These are phyloP conservation scores for Ochlodes sylvanus DNA, from an alignment of 2,888 invertebrate species.

Conservation along the genomic window DNA sequence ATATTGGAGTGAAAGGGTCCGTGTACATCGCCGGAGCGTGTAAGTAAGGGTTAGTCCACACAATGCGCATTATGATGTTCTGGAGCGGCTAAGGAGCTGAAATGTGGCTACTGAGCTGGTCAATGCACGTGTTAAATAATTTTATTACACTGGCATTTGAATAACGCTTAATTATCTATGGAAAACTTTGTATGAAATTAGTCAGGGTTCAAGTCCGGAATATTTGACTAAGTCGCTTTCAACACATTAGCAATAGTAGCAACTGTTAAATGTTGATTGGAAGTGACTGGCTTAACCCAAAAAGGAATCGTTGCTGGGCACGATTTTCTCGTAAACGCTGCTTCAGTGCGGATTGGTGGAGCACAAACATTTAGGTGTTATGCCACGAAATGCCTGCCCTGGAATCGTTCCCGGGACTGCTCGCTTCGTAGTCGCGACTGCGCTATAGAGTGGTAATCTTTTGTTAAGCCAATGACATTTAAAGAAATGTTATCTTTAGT, in stretches of 20 bases:
- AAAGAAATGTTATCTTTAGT: not conserved
- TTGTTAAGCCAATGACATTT: too few relatives aligned
- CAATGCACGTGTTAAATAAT: constrained; percentile 35
- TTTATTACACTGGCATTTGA: constrained; percentile 32
- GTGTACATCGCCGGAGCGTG: constrained; percentile 28
- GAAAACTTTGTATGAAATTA: not conserved
- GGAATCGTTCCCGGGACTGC: too few relatives aligned
- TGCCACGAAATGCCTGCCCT: too few relatives aligned
- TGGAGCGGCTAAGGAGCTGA: constrained; percentile 25
- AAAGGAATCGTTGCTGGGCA: too few relatives aligned
- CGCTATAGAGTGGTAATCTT: too few relatives aligned
- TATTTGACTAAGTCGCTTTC: not conserved
- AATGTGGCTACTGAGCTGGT: constrained; percentile 29
- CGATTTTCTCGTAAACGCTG: too few relatives aligned
- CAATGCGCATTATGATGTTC: constrained; percentile 37
- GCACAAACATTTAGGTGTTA: too few relatives aligned
- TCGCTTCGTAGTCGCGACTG: too few relatives aligned
- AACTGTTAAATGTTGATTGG: too few relatives aligned
- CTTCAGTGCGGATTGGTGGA: too few relatives aligned
- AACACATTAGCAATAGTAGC: too few relatives aligned
- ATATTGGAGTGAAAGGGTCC: constrained; percentile 34
- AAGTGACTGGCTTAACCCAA: too few relatives aligned
- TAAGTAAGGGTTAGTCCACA: constrained; percentile 37
- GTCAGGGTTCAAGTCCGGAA: not conserved
- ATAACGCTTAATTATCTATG: constrained; percentile 32